Evolutionary conservation across 2,888 invertebrate genomes (phyloP), one percentile per base, ranked within the genome.

Genomic region (Argyresthia albistria): DNA sequence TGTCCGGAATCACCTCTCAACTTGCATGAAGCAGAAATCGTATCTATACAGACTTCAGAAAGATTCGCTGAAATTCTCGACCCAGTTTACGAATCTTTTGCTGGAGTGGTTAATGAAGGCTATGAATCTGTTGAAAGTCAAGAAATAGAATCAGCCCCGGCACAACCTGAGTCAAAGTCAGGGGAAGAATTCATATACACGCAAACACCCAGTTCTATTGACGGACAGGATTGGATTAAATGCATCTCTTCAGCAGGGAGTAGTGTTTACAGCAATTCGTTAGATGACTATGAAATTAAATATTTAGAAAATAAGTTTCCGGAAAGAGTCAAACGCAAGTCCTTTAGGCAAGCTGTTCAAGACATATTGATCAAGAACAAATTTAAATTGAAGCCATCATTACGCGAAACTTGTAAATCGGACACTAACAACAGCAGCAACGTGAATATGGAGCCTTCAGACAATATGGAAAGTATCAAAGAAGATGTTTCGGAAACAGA

Each of bases 11-110:
- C 50, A 35, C 6, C 25, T 12, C 48, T 15, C 8, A 12, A 37
- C 11, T 35, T 82, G 51, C 84, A 86, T 54, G 83, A 80, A 8
- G 87, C 87, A 37, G 86, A 86, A 73, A 82, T 84, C 49, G 79
- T 83, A 61, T 84, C 87, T 0, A 79, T 87, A 64, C 80, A 81
- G 66, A 73, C 79, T 1, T 81, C 72, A 53, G 86, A 87, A 65
- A 64, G 75, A 57, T 62, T 86, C 25, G 84, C 83, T 1, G 83
- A 83, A 56, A 80, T 86, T 48, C 65, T 87, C 54, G 86, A 87
- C 52, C 87, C 87, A 11, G 70, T 80, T 1, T 86, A 86, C 53
- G 87, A 87, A 69, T 80, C 80, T 9, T 73, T 87, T 54, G 71
- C 76, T 52, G 69, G 69, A 55, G 76, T 73, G 9, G 63, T 65